Evolutionary conservation across 2,888 invertebrate species (phyloP).

Genomic region (Steinernema carpocapsae): DNA sequence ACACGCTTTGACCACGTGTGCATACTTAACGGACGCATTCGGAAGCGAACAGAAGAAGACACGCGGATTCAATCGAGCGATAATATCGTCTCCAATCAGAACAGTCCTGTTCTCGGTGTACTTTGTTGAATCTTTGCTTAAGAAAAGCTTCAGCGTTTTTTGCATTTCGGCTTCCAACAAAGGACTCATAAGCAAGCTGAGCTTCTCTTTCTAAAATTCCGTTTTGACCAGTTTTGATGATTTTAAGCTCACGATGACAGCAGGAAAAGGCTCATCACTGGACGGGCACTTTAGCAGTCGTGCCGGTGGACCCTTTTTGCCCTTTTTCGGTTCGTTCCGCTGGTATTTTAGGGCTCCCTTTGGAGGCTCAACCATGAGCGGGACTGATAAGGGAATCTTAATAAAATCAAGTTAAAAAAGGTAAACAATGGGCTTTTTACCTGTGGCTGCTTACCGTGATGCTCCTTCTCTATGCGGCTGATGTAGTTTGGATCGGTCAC

Average conservation of each 20-base stretch:
- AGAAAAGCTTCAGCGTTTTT: too few species aligned
- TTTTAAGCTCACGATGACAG: not conserved
- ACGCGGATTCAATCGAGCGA: constrained; percentile 8
- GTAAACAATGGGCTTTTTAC: not conserved
- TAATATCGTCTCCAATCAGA: not conserved
- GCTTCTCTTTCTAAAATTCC: not conserved
- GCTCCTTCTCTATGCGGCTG: too few species aligned
- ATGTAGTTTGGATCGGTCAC: too few species aligned
- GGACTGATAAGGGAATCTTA: not conserved
- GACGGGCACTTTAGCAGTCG: not conserved
- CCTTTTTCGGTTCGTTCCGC: not conserved
- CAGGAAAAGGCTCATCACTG: not conserved
- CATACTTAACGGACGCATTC: not conserved
- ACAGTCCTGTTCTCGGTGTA: not conserved
- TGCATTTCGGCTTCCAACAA: not conserved
- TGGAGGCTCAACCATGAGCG: not conserved
- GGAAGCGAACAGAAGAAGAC: not conserved
- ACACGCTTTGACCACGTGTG: not conserved
- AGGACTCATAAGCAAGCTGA: not conserved
- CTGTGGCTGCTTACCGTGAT: not conserved
- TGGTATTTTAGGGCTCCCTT: not conserved
- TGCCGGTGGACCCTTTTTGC: not conserved
- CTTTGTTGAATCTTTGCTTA: too few species aligned
- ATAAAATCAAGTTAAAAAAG: not conserved
- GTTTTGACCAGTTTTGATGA: not conserved